A percentile compares a stretch with the other conserved stretches of the same genome.
Evolutionary conservation across 1,140 invertebrate species (phyloP).

Genomic region (Dryas iulia): DNA sequence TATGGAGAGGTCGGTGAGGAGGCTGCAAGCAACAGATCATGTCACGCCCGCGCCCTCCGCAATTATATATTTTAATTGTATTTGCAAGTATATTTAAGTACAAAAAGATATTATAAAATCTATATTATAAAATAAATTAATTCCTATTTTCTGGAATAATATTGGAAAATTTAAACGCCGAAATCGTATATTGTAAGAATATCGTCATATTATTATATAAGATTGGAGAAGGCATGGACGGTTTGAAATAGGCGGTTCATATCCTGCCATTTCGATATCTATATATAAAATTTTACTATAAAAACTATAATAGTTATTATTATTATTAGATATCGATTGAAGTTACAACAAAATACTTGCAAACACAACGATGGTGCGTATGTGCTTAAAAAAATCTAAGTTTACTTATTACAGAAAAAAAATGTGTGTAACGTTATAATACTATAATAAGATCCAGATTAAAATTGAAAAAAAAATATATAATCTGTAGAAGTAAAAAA

Average conservation of each 20-base stretch:
- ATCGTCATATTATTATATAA: no score
- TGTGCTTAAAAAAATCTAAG: not conserved
- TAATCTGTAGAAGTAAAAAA: not conserved
- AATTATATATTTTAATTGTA: constrained; percentile 2
- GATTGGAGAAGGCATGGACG: no score
- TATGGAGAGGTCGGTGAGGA: constrained; percentile 77
- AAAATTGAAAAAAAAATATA: not conserved
- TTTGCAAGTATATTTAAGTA: constrained; percentile 2
- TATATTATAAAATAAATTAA: no score
- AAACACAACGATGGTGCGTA: not conserved
- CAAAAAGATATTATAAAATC: not conserved
- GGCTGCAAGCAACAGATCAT: constrained; percentile 69
- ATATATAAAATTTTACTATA: no score
- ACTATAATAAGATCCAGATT: not conserved
- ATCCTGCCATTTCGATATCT: no score
- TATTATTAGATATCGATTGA: no score
- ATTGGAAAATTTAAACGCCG: not conserved
- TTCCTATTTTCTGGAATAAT: no score
- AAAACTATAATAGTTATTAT: no score
- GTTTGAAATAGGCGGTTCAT: no score
- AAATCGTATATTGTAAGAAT: no score
- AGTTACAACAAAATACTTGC: not conserved
- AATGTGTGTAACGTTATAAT: not conserved
- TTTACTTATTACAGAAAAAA: not conserved
- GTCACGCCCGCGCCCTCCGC: constrained; percentile 39